Conservation (phyloP, 64 coral and sea anemone genomes). For the Montipora foliosa region DNA sequence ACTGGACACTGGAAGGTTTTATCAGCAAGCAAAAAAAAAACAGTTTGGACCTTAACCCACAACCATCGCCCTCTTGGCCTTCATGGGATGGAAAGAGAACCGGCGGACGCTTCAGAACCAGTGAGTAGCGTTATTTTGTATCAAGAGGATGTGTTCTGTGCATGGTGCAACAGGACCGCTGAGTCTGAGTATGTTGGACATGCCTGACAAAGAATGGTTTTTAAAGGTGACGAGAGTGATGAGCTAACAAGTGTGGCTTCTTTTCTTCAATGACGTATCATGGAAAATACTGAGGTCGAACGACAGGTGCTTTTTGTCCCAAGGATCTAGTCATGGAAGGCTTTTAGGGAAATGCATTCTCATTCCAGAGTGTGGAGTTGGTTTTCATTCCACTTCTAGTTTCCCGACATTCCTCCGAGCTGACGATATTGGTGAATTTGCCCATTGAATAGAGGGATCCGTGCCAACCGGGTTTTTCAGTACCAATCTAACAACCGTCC, state of each 20-base stretch:
- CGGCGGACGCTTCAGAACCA: conserved; percentile 10
- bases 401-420: background rate
- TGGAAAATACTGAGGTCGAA: conserved; percentile 21
- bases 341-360: conserved; percentile 6
- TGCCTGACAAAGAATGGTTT: conserved; percentile 44
- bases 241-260: background rate
- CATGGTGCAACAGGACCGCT: background rate
- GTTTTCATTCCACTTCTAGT: conserved; percentile 29
- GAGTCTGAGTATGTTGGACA: conserved; percentile 23
- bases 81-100: conserved; percentile 12
- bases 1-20: background rate
- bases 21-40: conserved; percentile 31
- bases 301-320: background rate
- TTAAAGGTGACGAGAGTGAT: conserved; percentile 9
- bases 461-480: background rate
- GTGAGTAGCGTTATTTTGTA: background rate
- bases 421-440: conserved; percentile 11
- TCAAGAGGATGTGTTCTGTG: conserved; percentile 39
- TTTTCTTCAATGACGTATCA: conserved; percentile 2
- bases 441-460: conserved; percentile 22
- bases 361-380: conserved; percentile 20
- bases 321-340: background rate
- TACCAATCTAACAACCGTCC: conserved; percentile 35
- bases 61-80: background rate
- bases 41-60: conserved; percentile 25